phyloP scores from a whole-genome alignment of 2,113 vertebrate genomes.

The Neolamprologus brichardi region DNA sequence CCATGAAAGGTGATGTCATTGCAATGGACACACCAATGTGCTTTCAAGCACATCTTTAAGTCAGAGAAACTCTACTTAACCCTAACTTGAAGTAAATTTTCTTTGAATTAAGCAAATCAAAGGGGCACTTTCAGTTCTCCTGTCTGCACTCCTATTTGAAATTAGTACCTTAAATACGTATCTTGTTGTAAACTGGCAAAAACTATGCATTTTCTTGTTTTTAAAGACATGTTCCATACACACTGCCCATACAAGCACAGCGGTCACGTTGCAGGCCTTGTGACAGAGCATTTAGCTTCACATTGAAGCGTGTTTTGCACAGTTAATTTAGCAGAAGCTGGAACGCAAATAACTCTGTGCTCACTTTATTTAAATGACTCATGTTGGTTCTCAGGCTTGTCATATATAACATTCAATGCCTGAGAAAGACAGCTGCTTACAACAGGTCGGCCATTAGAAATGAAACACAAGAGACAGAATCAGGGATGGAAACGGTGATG shows the following conservation, averaged over 20 bases:
- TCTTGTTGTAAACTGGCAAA: neutral
- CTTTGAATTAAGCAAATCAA: neutral
- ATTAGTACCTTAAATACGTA: neutral
- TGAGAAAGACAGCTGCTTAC: neutral
- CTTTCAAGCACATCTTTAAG: neutral
- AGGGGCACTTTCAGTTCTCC: neutral
- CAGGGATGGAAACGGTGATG: neutral
- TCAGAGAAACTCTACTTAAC: neutral
- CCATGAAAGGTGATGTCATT: neutral
- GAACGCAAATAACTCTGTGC: constrained; percentile 10
- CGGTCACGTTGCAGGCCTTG: constrained; percentile 31
- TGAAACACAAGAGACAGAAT: neutral
- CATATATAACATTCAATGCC: neutral
- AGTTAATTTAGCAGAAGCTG: constrained; percentile 34
- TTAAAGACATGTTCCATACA: neutral
- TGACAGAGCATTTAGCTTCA: constrained; percentile 11
- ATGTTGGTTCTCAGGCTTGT: constrained; percentile 22
- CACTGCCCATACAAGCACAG: neutral
- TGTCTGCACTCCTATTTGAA: neutral
- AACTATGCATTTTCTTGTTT: neutral
- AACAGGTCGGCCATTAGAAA: neutral
- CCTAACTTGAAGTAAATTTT: neutral
- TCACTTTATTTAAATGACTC: constrained; percentile 6
- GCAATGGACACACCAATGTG: neutral
- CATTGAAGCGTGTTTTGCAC: constrained; percentile 5